Evolutionary conservation across 2,113 vertebrate genomes (phyloP).

Genomic region (Hemicordylus capensis): DNA sequence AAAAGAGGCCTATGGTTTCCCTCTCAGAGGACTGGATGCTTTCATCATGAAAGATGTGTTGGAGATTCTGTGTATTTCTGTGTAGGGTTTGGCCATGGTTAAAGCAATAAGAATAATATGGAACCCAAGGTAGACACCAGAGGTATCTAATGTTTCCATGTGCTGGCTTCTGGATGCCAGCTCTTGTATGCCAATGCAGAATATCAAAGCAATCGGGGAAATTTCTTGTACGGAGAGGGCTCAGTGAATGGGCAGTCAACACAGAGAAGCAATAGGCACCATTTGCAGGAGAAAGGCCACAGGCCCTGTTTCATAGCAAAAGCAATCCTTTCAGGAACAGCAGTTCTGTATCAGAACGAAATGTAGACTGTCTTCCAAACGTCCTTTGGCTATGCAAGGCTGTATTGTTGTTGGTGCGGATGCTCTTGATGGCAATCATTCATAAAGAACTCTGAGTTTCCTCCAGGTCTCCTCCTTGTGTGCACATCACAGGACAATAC

Average conservation of each 20-base stretch:
- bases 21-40: not conserved
- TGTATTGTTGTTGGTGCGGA: rapidly evolving
- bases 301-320: not conserved
- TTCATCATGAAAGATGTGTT: not conserved
- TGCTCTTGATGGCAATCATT: not conserved
- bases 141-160: rapidly evolving
- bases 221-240: not conserved
- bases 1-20: constrained; percentile 18
- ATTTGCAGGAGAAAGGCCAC: not conserved
- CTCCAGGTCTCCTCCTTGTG: not conserved
- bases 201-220: not conserved
- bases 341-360: constrained; percentile 21
- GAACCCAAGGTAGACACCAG: not conserved
- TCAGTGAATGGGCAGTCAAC: not conserved
- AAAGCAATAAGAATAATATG: not conserved
- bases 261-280: rapidly evolving
- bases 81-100: not conserved
- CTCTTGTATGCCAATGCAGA: not conserved
- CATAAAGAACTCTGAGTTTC: not conserved
- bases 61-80: rapidly evolving
- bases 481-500: constrained; percentile 40
- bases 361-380: not conserved
- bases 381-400: not conserved
- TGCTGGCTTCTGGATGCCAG: not conserved
- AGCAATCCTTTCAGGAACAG: rapidly evolving